Conservation (phyloP, 2,888 invertebrate genomes). For the Pollenia labialis region DNA sequence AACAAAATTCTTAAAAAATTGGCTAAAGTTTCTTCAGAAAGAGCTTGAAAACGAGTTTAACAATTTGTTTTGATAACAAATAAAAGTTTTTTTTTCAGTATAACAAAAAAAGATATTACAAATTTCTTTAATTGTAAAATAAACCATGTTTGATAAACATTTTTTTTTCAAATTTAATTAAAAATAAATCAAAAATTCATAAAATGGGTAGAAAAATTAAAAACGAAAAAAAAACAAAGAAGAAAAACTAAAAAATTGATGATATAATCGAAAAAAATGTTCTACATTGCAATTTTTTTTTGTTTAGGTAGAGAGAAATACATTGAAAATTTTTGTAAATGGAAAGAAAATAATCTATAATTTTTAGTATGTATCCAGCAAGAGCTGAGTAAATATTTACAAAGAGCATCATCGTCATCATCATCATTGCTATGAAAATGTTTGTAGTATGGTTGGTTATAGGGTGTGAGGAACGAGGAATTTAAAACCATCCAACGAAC, state of each 20-base stretch:
- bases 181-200: slow-evolving; percentile 40
- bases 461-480: slow-evolving; percentile 32
- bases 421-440: slow-evolving; percentile 26
- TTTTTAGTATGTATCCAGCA: slow-evolving; percentile 74
- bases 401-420: slow-evolving; percentile 70
- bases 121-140: too few relatives aligned
- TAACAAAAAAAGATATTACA: too few relatives aligned
- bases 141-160: too few relatives aligned
- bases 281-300: slow-evolving; percentile 69
- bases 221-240: slow-evolving; percentile 29
- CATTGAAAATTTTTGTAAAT: slow-evolving; percentile 73
- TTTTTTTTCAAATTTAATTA: slow-evolving; percentile 31
- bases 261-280: slow-evolving; percentile 71
- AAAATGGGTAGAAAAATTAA: slow-evolving; percentile 50
- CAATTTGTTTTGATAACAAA: too few relatives aligned
- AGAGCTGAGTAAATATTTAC: slow-evolving; percentile 74
- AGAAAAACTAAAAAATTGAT: slow-evolving; percentile 64
- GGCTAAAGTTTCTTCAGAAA: too few relatives aligned
- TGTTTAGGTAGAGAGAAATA: slow-evolving; percentile 68
- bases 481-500: slow-evolving; percentile 31
- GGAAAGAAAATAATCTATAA: slow-evolving; percentile 74
- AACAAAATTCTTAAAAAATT: too few relatives aligned
- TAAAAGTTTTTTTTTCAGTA: too few relatives aligned
- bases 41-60: too few relatives aligned
- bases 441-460: not conserved